Percentiles rank a stretch among this genome's conserved stretches.
Evolutionary conservation across 2,888 invertebrate species (phyloP).

Genomic region (Augiades crinisus): DNA sequence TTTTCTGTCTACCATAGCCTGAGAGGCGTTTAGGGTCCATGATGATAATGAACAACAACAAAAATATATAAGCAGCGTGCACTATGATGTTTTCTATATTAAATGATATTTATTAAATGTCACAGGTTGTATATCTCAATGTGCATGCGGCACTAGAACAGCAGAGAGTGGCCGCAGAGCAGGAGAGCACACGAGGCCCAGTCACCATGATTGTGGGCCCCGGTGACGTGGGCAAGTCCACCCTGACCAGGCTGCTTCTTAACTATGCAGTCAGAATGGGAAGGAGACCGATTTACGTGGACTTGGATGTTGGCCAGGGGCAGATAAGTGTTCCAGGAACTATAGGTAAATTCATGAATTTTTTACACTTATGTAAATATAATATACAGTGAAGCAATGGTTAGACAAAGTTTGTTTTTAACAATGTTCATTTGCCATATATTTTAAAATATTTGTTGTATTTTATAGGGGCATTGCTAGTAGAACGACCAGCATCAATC

Average conservation of each 20-base stretch:
- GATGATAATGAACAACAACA: no score
- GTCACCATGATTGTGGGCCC: conserved; percentile 96
- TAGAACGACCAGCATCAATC: conserved; percentile 95
- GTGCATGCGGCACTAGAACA: conserved; percentile 97
- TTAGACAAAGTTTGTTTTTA: no score
- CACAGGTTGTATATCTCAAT: conserved; percentile 92
- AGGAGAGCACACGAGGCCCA: conserved; percentile 87
- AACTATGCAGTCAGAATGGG: conserved; percentile 98
- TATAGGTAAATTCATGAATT: no score
- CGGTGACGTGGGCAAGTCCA: conserved; percentile 97
- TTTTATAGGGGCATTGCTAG: conserved; percentile 87
- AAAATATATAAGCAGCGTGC: no score
- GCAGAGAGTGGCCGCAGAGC: conserved; percentile 91
- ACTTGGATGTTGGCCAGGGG: conserved; percentile 97
- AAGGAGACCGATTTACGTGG: conserved; percentile 94
- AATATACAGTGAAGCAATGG: no score
- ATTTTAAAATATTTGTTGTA: no score
- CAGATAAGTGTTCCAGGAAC: conserved; percentile 96
- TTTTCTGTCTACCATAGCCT: no score
- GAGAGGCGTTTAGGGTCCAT: no score
- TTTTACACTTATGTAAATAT: no score
- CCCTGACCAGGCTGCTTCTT: conserved; percentile 91
- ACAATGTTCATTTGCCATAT: no score
- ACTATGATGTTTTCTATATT: no score
- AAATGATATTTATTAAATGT: conserved; percentile 5